Percentiles rank a stretch among this genome's conserved stretches.
These are phyloP conservation scores for Sinocyclocheilus anshuiensis DNA, from an alignment of 2,113 vertebrate genomes.

Conservation along the genomic window DNA sequence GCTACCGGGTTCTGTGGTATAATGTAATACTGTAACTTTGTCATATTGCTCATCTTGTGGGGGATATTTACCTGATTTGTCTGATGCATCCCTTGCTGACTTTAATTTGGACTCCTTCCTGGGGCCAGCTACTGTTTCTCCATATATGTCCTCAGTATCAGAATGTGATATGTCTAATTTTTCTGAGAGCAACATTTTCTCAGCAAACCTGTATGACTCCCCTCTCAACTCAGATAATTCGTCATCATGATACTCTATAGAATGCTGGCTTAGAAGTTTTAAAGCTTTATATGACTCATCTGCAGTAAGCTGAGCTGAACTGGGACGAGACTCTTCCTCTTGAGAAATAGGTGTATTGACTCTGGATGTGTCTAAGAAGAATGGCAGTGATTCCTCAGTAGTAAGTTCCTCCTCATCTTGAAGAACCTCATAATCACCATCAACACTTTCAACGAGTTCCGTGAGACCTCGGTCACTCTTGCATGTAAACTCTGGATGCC, in stretches of 20 bases:
- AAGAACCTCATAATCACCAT: slow-evolving; percentile 85
- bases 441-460: slow-evolving; percentile 85
- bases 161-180: slow-evolving; percentile 91
- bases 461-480: slow-evolving; percentile 87
- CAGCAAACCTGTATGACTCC: slow-evolving; percentile 97
- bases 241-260: slow-evolving; percentile 97
- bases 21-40: slow-evolving; percentile 96
- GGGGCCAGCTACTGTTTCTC: slow-evolving; percentile 80
- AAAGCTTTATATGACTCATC: slow-evolving; percentile 98
- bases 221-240: slow-evolving; percentile 96
- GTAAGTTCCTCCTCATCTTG: slow-evolving; percentile 93
- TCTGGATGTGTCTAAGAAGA: slow-evolving; percentile 92
- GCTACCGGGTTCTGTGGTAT: slow-evolving; percentile 90
- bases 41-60: slow-evolving; percentile 90
- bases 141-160: slow-evolving; percentile 87
- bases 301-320: slow-evolving; percentile 91
- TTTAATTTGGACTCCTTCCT: slow-evolving; percentile 87
- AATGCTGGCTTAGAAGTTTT: slow-evolving; percentile 95
- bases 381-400: slow-evolving; percentile 89
- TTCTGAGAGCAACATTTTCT: slow-evolving; percentile 99
- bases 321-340: slow-evolving; percentile 96
- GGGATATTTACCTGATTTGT: slow-evolving; percentile 86
- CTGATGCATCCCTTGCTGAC: slow-evolving; percentile 89
- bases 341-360: slow-evolving; percentile 95
- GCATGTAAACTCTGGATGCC: slow-evolving; percentile 94